Conservation (phyloP, 2,888 invertebrate species). For the Calameuta filiformis region DNA sequence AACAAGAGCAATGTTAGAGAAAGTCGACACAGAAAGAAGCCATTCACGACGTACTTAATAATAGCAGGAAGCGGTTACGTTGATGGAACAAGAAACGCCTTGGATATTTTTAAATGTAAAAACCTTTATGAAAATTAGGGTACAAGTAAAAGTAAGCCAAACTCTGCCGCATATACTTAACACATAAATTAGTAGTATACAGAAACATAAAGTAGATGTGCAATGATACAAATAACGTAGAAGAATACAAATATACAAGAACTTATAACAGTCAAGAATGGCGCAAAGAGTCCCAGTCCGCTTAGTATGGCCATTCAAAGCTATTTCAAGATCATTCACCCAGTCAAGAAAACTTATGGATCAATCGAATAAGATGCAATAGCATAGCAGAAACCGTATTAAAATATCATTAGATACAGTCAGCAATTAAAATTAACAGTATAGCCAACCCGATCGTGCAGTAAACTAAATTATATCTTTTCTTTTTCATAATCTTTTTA, state of each 20-base stretch:
- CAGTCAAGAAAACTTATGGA: not conserved
- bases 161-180: not conserved
- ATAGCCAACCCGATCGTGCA: not conserved
- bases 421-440: not conserved
- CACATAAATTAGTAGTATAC: not conserved
- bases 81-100: not conserved
- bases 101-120: not conserved
- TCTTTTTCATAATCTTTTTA: not conserved
- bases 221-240: not conserved
- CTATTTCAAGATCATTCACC: not conserved
- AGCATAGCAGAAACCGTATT: not conserved
- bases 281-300: not conserved
- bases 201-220: not conserved
- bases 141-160: not conserved
- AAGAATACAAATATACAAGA: not conserved
- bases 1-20: not conserved
- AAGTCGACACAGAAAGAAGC: not conserved
- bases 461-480: not conserved
- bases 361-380: not conserved
- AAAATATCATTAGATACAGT: not conserved
- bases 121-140: not conserved
- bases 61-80: not conserved
- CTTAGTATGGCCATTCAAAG: not conserved
- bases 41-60: not conserved
- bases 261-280: not conserved